Evolutionary conservation across 2,113 vertebrate species (phyloP), one percentile per base, ranked within the genome.

Genomic region (Abramis brama): DNA sequence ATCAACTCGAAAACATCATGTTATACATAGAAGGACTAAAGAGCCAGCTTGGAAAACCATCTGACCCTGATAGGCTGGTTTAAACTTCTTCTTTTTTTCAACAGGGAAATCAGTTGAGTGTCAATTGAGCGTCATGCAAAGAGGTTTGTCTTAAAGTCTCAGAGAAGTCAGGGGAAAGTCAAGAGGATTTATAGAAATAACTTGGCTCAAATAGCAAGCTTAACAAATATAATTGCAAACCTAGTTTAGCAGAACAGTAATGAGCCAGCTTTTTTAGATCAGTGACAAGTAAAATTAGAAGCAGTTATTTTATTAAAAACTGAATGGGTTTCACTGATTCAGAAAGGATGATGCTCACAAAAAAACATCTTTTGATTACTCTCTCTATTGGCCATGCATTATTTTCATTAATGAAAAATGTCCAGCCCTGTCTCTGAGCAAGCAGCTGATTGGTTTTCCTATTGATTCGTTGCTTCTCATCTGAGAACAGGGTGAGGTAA

Each of bases 181-280:
- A 47, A 80, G 23, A 64, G 57, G n/a, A 30, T 64, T 81, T 64
- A 45, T 62, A 79, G 77, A 59, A 78, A 78, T 43, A 81, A 81
- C 59, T 66, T 39, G 55, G 2, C 5, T 79, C 57, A 19, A 52
- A 82, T 8, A 50, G 43, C 45, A 70, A 50, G 80, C 39, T 82
- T 70, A 70, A 82, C 62, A 82, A 82, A 82, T 68, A 82, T 70
- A 70, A 82, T 82, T 82, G 52, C 80, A 82, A 82, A 82, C 62
- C 25, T 68, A 64, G 62, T 82, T 70, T 70, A 70, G 62, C 62
- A 82, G 80, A 82, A 82, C 80, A 55, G 6, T 36, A 70, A 70
- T 70, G 45, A 82, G 6, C 2, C 79, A 10, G 60, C 43, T 50
- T 82, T 50, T 47, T 30, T 82, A 64, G 62, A 68, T 82, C 80